These are phyloP conservation scores for Rhyzopertha dominica DNA, from an alignment of 1,140 invertebrate genomes.

Conservation along the genomic window DNA sequence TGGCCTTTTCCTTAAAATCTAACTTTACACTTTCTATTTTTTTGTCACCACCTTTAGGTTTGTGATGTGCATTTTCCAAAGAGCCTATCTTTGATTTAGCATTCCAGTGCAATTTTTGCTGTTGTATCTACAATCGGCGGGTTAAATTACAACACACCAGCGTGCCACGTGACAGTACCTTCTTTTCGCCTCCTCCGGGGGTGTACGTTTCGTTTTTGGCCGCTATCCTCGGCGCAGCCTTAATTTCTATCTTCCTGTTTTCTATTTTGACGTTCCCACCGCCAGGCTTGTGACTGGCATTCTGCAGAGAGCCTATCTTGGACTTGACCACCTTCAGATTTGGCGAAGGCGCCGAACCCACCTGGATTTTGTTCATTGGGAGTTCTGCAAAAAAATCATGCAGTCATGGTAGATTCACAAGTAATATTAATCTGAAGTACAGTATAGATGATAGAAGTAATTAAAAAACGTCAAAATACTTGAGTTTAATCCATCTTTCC, in stretches of 20 bases:
- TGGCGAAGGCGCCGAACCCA: constrained; percentile 82
- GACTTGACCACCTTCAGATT: constrained; percentile 87
- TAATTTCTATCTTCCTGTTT: constrained; percentile 77
- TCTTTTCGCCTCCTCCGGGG: constrained; percentile 86
- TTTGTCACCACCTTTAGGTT: constrained; percentile 87
- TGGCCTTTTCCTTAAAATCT: constrained; percentile 87
- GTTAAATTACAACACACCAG: constrained; percentile 1
- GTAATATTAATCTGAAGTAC: no score
- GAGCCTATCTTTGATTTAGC: constrained; percentile 91
- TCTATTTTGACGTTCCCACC: constrained; percentile 90
- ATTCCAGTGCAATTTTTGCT: constrained; percentile 86
- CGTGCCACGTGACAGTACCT: constrained; percentile 56
- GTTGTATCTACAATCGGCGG: constrained; percentile 61
- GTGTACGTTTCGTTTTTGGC: constrained; percentile 88
- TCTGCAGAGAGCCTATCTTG: constrained; percentile 93
- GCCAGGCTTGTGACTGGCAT: constrained; percentile 84
- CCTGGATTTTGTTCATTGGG: constrained; percentile 91
- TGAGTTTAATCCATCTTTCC: no score
- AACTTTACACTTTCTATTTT: constrained; percentile 87
- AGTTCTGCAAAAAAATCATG: constrained; percentile 55
- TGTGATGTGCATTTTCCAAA: constrained; percentile 87
- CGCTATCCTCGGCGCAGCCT: constrained; percentile 73
- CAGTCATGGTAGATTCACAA: no score
- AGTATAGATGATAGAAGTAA: no score
- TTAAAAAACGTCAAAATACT: no score